These are phyloP conservation scores for Eptesicus fuscus DNA, from an alignment of 2,113 vertebrate species.

Conservation along the genomic window DNA sequence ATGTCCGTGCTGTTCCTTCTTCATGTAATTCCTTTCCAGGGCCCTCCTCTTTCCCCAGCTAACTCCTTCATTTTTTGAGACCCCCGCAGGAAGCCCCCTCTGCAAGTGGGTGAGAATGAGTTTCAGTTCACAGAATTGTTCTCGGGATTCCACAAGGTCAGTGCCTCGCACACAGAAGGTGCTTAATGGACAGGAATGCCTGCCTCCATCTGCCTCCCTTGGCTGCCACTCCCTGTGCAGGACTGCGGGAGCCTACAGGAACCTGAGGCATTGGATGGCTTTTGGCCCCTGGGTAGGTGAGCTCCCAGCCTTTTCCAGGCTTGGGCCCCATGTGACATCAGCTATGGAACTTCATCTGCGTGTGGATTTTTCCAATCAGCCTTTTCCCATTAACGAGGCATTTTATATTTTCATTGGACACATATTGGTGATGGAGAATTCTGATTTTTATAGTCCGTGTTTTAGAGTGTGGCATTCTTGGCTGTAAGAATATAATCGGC, in stretches of 20 bases:
- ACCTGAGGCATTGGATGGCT: neutral
- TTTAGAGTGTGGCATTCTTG: constrained; percentile 5
- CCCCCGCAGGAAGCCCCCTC: neutral
- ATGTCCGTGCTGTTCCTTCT: neutral
- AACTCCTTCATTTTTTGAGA: neutral
- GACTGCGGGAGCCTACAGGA: fast-evolving
- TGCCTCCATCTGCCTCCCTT: neutral
- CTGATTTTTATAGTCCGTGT: constrained; percentile 33
- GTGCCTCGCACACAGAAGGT: neutral
- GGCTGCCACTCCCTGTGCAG: neutral
- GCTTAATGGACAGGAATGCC: fast-evolving
- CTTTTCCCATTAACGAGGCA: neutral
- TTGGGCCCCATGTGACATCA: neutral
- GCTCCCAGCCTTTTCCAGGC: neutral
- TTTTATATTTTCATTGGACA: constrained; percentile 12
- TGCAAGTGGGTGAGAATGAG: neutral
- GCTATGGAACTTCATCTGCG: neutral
- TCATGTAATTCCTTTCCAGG: neutral
- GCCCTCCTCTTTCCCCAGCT: neutral
- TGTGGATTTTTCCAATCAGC: neutral
- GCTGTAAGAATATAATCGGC: constrained; percentile 45
- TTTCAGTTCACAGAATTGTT: neutral
- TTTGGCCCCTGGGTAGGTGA: neutral
- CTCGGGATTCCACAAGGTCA: neutral
- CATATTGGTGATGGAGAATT: neutral